Conservation (phyloP, 1,140 invertebrate species). For the Probaryconus sp. region DNA sequence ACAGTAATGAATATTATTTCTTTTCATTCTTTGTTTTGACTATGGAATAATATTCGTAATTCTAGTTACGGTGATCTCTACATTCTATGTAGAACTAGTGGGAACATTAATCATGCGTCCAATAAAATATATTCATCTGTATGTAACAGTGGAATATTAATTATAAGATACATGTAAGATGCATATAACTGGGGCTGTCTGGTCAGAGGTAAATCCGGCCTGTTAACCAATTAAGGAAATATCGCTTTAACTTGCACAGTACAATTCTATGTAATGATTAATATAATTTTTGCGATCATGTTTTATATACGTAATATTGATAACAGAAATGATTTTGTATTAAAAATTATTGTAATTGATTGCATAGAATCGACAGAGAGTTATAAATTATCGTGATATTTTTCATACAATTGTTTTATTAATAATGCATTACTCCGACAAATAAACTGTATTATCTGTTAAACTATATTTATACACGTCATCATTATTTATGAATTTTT, state of each 20-base stretch:
- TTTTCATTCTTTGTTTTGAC: too few relatives aligned
- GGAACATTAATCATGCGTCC: conserved; percentile 12
- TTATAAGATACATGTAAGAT: conserved; percentile 12
- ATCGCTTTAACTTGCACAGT: conserved; percentile 12
- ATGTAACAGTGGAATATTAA: conserved; percentile 19
- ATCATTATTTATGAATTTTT: too few relatives aligned
- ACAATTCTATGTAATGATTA: conserved; percentile 23
- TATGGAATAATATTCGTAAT: background rate
- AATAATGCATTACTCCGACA: too few relatives aligned
- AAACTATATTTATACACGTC: too few relatives aligned
- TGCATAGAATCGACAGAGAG: too few relatives aligned
- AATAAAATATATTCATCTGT: conserved; percentile 21
- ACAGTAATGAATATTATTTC: background rate
- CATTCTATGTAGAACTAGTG: conserved; percentile 1
- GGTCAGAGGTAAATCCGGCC: conserved; percentile 18
- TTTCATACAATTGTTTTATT: too few relatives aligned
- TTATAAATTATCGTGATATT: too few relatives aligned
- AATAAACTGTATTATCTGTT: too few relatives aligned
- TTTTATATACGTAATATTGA: conserved; percentile 16
- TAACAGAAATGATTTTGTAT: too few relatives aligned
- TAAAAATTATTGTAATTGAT: too few relatives aligned
- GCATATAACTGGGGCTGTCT: background rate
- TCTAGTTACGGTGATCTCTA: background rate
- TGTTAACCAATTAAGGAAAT: conserved; percentile 35
- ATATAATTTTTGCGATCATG: conserved; percentile 15